Base-by-base conservation (phyloP, 2,113 vertebrate genomes). In the Labeo catla region DNA sequence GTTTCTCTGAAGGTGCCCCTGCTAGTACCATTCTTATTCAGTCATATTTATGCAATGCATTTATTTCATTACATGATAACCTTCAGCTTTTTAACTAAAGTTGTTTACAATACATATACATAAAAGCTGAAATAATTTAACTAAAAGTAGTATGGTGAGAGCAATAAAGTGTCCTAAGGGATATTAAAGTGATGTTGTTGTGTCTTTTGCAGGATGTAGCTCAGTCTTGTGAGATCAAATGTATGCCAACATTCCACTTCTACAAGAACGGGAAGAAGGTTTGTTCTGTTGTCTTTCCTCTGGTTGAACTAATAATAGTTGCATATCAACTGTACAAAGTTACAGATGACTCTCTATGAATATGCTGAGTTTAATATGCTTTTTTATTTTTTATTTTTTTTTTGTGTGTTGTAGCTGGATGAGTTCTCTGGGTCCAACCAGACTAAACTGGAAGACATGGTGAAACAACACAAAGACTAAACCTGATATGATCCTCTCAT, bases 231-330 rank as follows among this genome's bases (percentile, higher is more conserved):
- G 94, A 95, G 49, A 94, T 97, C 90, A 96, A 93, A 74, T 97
- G 96, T 89, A 97, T 97, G 97, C 97, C 97, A 50, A 97, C 97
- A 4, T 97, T 97, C 93, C 95, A 96, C 82, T 97, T 96, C 93
- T 97, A 95, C 91, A 97, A 96, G 92, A 92, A 91, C 0, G 93
- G 93, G 39, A 34, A 93, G 66, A 96, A 94, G 96, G 97, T 97
- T 93, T 1, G 90, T 36, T n/a, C 28, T 63, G 5, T 39, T 39
- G n/a, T 61, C 8, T 39, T 49, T 28, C 6, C 15, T n/a, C 39
- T 16, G 76, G 28, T 28, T 63, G 28, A 45, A 45, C 57, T 63
- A 28, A 15, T 47, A 19, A 16, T 49, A 47, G 13, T 65, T 1
- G 2, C 4, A 50, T 80, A 2, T 54, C 49, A 70, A 9, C 2